Evolutionary conservation across 2,888 invertebrate species (phyloP).

Genomic region (Operophtera brumata): DNA sequence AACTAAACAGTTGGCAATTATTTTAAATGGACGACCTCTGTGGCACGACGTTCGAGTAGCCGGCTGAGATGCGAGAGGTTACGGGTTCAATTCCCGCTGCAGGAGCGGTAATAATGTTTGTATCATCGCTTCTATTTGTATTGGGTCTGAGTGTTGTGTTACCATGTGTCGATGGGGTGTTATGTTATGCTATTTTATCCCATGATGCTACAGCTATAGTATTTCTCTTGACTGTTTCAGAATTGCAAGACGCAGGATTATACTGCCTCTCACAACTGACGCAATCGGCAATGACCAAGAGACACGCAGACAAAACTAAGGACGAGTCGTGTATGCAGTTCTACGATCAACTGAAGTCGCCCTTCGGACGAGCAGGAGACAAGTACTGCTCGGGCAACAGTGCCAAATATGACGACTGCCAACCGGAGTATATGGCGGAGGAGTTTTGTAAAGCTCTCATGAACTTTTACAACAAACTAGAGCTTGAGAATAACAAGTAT

Average conservation of each 20-base stretch:
- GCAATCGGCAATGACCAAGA: conserved; percentile 50
- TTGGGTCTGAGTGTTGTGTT: too few species aligned
- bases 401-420: conserved; percentile 49
- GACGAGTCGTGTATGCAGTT: conserved; percentile 48
- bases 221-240: conserved; percentile 44
- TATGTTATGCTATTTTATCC: too few species aligned
- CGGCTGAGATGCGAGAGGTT: too few species aligned
- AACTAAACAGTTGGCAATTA: too few species aligned
- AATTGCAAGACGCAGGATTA: conserved; percentile 58
- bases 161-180: too few species aligned
- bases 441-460: conserved; percentile 60
- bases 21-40: too few species aligned
- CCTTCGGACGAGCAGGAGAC: conserved; percentile 31
- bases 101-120: too few species aligned
- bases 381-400: conserved; percentile 43
- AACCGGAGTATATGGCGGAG: conserved; percentile 64
- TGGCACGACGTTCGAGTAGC: too few species aligned
- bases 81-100: too few species aligned
- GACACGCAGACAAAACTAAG: conserved; percentile 46
- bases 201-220: too few species aligned
- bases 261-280: conserved; percentile 59
- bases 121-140: too few species aligned
- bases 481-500: conserved; percentile 49
- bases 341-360: conserved; percentile 57
- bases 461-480: conserved; percentile 49